These are phyloP conservation scores for Sardinella longiceps DNA, from an alignment of 2,797 vertebrate genomes.

Conservation along the genomic window DNA sequence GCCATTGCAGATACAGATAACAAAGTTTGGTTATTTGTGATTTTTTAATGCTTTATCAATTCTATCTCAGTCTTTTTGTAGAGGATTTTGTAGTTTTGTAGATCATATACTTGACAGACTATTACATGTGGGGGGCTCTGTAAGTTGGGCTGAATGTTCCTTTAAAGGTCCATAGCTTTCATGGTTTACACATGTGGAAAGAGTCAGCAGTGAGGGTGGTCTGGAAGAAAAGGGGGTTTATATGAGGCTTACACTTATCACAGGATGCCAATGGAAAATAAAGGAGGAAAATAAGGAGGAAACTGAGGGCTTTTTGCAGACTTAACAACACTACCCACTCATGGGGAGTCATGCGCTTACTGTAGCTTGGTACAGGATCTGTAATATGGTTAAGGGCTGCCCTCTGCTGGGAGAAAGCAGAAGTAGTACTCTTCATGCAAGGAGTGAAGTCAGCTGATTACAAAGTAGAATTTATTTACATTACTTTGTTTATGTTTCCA, in stretches of 20 bases:
- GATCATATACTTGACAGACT: background rate
- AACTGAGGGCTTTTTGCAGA: background rate
- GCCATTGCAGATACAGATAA: background rate
- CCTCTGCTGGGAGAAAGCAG: constrained; percentile 50
- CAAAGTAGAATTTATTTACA: too few species aligned
- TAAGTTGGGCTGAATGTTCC: background rate
- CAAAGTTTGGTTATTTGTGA: background rate
- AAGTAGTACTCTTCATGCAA: background rate
- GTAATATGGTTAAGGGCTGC: constrained; percentile 43
- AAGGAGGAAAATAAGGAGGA: background rate
- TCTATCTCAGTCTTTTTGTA: background rate
- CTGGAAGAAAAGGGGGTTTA: background rate
- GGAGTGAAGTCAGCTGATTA: background rate
- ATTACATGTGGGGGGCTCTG: background rate
- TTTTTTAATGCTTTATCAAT: background rate
- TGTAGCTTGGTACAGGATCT: background rate
- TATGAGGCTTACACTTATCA: background rate
- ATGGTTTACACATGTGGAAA: constrained; percentile 14
- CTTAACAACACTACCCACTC: background rate
- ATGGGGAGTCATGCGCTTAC: background rate
- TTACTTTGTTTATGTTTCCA: too few species aligned
- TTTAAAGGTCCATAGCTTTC: background rate
- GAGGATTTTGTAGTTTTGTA: too few species aligned
- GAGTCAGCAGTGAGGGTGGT: background rate
- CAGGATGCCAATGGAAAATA: constrained; percentile 20